Evolutionary conservation across 2,797 vertebrate genomes (phyloP).

Genomic region (Crocidura indochinensis): DNA sequence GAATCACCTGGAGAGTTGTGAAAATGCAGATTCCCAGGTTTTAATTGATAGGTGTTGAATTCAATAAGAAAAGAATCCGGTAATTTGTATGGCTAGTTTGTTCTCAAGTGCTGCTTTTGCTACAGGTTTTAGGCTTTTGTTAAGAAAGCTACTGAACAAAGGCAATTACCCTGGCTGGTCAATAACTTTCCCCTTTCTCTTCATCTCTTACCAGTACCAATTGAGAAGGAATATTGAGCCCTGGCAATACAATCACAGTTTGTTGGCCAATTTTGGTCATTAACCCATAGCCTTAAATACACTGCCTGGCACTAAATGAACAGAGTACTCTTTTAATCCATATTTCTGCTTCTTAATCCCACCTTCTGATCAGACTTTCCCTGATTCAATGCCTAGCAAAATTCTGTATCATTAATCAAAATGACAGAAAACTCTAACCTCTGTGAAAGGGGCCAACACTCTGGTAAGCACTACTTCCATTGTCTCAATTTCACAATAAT

Average conservation of each 20-base stretch:
- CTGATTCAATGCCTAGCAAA: background rate
- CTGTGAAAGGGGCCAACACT: conserved; percentile 17
- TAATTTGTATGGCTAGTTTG: conserved; percentile 1
- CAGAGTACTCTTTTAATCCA: background rate
- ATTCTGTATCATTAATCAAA: background rate
- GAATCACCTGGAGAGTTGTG: background rate
- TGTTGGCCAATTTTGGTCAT: background rate
- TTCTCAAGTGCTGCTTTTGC: background rate
- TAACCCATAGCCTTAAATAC: background rate
- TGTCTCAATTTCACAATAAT: background rate
- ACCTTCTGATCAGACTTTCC: conserved; percentile 12
- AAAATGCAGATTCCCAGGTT: background rate
- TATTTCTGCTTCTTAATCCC: background rate
- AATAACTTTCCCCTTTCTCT: background rate
- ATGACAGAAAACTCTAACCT: conserved; percentile 24
- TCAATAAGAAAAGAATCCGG: background rate
- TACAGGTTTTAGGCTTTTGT: background rate
- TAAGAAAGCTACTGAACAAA: background rate
- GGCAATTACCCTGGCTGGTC: background rate
- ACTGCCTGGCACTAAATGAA: background rate
- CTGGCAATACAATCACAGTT: background rate
- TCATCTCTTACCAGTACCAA: background rate
- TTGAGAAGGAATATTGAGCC: background rate
- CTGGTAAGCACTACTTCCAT: background rate
- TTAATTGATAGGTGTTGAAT: background rate